Base-by-base conservation (phyloP, 1,140 invertebrate species). In the Caenorhabditis inopinata region DNA sequence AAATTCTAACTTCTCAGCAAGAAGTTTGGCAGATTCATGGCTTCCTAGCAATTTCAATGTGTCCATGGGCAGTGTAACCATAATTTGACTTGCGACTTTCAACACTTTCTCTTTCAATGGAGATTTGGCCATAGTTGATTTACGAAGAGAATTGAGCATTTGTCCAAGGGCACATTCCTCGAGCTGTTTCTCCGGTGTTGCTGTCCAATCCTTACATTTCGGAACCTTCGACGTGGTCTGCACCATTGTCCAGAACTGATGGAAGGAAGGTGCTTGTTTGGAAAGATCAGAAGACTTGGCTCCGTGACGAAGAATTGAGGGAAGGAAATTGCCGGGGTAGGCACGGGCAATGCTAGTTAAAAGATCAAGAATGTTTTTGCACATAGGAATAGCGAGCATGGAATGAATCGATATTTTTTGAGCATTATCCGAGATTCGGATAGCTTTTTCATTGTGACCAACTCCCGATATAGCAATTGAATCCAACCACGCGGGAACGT, bases 311-410 rank as follows among this genome's bases (percentile, higher is more conserved):
- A 83, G 79, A 21, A 49, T 21, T 16, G 58, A 32, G 6, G 82
- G 82, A 12, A 83, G 29, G 47, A 83, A 82, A n/a, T 83, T 74
- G 6, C 79, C 76, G 12, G 82, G 82, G 42, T 73, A 83, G 35
- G 47, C 21, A n/a, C 79, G 78, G 18, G 82, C 82, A 47, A 83
- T 83, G 25, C 38, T 81, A 6, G 53, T 29, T 21, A 83, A 53
- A 51, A 74, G 46, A 18, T 83, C 82, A 11, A 82, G 48, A 11
- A 83, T 68, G 23, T 77, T 77, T 16, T 45, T 48, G 29, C 74
- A 76, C 62, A 81, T 51, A 9, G 74, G 29, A 21, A 32, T 12
- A 32, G 74, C 14, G 16, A 73, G 12, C 74, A 81, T 18, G 25
- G 80, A 62, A 46, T 81, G 62, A 45, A 81, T 75, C 12, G 29